Base-by-base conservation (phyloP, 2,113 vertebrate species). In the Oenanthe oenanthe region DNA sequence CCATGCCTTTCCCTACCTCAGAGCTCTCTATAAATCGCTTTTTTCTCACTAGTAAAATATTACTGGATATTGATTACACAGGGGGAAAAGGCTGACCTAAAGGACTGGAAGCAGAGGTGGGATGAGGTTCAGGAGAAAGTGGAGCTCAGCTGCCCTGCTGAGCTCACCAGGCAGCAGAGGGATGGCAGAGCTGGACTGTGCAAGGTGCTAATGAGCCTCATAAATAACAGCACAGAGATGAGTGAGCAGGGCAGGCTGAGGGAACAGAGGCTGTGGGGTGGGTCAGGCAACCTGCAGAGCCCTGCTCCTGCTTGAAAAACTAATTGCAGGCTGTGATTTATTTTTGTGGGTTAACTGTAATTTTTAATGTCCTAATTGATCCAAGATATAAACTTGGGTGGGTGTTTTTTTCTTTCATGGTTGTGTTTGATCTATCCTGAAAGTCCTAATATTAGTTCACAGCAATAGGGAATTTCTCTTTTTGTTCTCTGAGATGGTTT, bases 21-120 rank as follows among this genome's bases (percentile, higher is more conserved):
- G 20, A 62, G 4, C 5, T 25, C 24, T 28, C 13, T 9, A 10
- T 1, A 50, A 57, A 57, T 0, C 1, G 1, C 1, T 32, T 2
- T 73, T 56, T 15, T 17, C 6, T 50, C 13, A 3, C 13, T 24
- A 40, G 43, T 31, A 42, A 53, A 47, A 53, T 13, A 45, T 7
- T 0, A 0, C 2, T 10, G 0, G 4, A 1, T 6, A 3, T 6
- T 43, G 22, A 21, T 12, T 13, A 12, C 2, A 9, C 3, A 4
- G 6, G 7, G 8, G 1, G 1, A 17, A 36, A 42, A 2, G 57
- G 31, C 68, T 67, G 47, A 43, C 29, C 56, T 65, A 3, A 61
- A 65, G 61, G 24, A 43, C 10, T 31, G 4, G 1, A 17, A 4
- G 29, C 50, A 45, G 12, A 43, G 9, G 12, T 50, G 2, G 65